Base-by-base conservation (phyloP, 2,113 vertebrate species). In the Sebastes schlegelii region DNA sequence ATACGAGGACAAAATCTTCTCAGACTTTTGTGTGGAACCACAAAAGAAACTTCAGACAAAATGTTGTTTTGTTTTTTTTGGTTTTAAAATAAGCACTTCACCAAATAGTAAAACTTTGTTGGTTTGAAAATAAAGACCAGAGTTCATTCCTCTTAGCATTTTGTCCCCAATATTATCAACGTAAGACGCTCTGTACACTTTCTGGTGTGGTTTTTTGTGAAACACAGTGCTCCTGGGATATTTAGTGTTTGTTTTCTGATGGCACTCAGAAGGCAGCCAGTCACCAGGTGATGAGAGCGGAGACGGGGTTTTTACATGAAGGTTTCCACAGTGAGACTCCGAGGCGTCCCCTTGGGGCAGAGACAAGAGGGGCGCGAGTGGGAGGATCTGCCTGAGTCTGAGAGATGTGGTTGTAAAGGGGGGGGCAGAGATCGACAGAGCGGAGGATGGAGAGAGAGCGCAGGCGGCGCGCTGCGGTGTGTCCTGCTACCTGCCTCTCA, bases 401-500 rank as follows among this genome's bases (percentile, higher is more conserved):
- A 89, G 90, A 81, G 79, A 74, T 61, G 82, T 63, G 86, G 64
- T 58, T 49, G 85, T 78, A 75, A 73, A 85, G 48, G 58, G 40
- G 40, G 34, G 81, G 75, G 85, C 75, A 55, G 85, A 80, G 84
- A 76, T 68, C 2, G 65, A 77, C 61, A 43, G 78, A 72, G 78
- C 58, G 57, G 40, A 77, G 76, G 58, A 55, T 46, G 81, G 77
- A 57, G 79, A 61, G 78, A 57, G 79, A 61, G 78, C 64, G 43
- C 74, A 6, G 74, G 70, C 21, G 49, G 67, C 21, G 60, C 12
- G 58, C 81, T 67, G 86, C 55, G 6, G 21, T 21, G 26, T 71
- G 71, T 91, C 89, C 94, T 96, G 98, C 97, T 99, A 99, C 98
- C 98, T 99, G 92, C 94, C 94, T 89, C 98, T 97, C 84, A 99